Percentiles rank a stretch among this genome's conserved stretches.
These are phyloP conservation scores for Sphenodon punctatus DNA, from an alignment of 2,797 vertebrate genomes.

Conservation along the genomic window DNA sequence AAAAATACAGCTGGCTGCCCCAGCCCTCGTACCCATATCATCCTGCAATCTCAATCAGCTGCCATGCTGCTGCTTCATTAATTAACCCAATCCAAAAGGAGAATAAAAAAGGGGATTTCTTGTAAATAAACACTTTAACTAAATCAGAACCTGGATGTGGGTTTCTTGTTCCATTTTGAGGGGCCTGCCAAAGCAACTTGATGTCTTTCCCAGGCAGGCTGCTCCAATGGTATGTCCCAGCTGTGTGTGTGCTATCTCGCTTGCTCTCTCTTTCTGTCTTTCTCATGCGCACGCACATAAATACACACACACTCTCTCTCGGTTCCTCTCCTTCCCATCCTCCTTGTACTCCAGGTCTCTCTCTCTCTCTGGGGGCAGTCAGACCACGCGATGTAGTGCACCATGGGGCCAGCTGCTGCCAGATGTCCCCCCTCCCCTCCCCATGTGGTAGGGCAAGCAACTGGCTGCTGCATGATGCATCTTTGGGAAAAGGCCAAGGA, in stretches of 20 bases:
- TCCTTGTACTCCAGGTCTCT: not conserved
- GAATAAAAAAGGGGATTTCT: rapidly evolving
- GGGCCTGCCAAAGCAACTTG: not conserved
- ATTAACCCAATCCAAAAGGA: not conserved
- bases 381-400: too few relatives aligned
- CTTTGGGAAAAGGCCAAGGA: too few relatives aligned
- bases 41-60: not conserved
- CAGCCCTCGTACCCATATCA: too few relatives aligned
- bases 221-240: not conserved
- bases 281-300: too few relatives aligned
- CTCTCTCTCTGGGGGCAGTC: not conserved
- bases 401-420: too few relatives aligned
- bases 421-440: too few relatives aligned
- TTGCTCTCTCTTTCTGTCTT: not conserved
- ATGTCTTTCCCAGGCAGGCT: not conserved
- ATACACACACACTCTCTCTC: not conserved
- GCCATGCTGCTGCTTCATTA: not conserved
- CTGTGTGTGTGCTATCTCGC: not conserved
- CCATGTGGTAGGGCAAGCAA: too few relatives aligned
- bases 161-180: not conserved
- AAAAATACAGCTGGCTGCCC: not conserved
- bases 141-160: not conserved
- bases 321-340: not conserved
- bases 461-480: too few relatives aligned
- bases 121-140: not conserved